Conservation (phyloP, 2,113 vertebrate genomes). For the Aramus guarauna region DNA sequence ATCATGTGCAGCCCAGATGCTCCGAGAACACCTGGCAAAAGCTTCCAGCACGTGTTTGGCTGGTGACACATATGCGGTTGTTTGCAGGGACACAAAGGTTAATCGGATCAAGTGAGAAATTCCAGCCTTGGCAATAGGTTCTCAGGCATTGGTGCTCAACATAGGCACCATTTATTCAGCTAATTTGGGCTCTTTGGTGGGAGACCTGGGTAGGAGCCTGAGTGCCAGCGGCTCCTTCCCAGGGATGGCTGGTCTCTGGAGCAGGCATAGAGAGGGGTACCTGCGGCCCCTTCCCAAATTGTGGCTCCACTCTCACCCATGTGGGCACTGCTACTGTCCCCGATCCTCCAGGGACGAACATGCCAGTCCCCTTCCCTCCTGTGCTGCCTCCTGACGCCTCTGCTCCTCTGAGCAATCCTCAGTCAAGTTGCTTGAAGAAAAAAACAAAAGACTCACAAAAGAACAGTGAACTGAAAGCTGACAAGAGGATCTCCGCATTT, state of each 20-base stretch:
- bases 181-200: neutral
- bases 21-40: neutral
- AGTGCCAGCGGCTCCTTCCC: neutral
- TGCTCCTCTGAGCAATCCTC: neutral
- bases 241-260: neutral
- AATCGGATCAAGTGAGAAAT: constrained; percentile 8
- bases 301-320: fast-evolving
- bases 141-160: neutral
- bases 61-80: neutral
- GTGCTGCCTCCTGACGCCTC: neutral
- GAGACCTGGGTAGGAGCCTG: neutral
- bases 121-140: neutral
- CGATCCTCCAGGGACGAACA: fast-evolving
- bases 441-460: fast-evolving
- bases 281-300: fast-evolving
- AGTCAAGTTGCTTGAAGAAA: neutral
- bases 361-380: neutral
- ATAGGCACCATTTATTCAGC: neutral
- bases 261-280: neutral
- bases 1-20: neutral
- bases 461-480: neutral
- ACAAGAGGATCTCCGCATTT: neutral
- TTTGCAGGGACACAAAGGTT: neutral
- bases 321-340: neutral
- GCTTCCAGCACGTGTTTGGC: neutral